Evolutionary conservation across 2,113 vertebrate genomes (phyloP), one percentile per base, ranked within the genome.

Genomic region (Pavo muticus): DNA sequence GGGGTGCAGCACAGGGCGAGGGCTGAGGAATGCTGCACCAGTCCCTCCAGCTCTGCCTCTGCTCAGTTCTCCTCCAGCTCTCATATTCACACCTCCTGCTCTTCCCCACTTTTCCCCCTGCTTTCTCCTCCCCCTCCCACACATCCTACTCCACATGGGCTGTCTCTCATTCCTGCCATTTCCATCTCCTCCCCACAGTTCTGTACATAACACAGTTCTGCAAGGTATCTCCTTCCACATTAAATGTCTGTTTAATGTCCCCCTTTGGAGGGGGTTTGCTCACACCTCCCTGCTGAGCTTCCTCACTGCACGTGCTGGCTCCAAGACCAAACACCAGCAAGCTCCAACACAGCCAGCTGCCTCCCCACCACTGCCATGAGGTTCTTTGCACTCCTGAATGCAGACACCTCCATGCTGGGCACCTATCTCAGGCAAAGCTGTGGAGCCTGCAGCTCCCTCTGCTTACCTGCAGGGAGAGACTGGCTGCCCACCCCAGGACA

Each of bases 61-160:
- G 2, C 79, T 45, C 23, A 0, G 44, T 25, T 87, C 52, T 35
- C 85, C 88, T 83, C 85, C 90, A 91, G 54, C 29, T 71, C 83
- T 65, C 52, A 4, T 75, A 78, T 35, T 57, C 20, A 79, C 92
- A 93, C 52, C 94, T 91, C 93, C 72, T 68, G 72, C 39, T 91
- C 79, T 48, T 63, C 0, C 0, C 69, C 45, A 57, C 88, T 90
- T 67, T 84, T 91, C 74, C 95, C 54, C 69, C 86, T 71, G 64
- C 92, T 93, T 80, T 90, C 92, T 94, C 80, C 92, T 92, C 88
- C 94, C 87, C 71, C 88, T 88, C 67, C 93, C 92, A 93, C 94
- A 94, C 95, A 87, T 94, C 95, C 96, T 83, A 92, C 94, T 95
- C 78, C 78, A 87, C 94, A 87, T 40, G 87, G 89, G 91, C 56